Evolutionary conservation across 1,140 invertebrate genomes (phyloP), one percentile per base, ranked within the genome.

Genomic region (Nebria ingens): DNA sequence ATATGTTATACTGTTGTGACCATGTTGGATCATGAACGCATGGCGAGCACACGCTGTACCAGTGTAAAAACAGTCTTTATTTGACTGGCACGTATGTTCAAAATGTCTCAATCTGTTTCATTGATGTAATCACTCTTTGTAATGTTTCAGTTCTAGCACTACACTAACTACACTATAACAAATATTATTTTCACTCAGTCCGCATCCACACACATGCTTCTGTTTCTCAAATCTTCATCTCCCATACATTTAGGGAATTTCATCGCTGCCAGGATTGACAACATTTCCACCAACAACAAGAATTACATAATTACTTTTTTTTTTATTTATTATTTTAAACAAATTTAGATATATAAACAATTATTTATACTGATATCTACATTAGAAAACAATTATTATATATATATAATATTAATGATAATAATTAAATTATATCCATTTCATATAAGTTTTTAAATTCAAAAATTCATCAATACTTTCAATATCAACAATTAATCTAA

Each of bases 21-120:
- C 67, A 69, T 69, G 62, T 63, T 68, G 59, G 53, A 57, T 66
- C 59, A 68, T 52, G 58, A 68, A 67, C 61, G 66, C 67, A 69
- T 68, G 67, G 66, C 40, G 40, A 12, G 17, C 17, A 17, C 40
- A 45, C 40, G 17, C 9, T 12, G 40, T 45, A 45, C 6, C 9
- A 45, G 17, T 45, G 40, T 17, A 17, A 45, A 45, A 45, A 11
- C 40, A 17, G 3, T 45, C 15, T 17, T 11, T 12, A 45, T 45
- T 45, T 45, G 40, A 45, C 40, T 45, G 40, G 40, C 40, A 45
- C 17, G 40, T 17, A 45, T 17, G 6, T 45, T 45, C 4, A 45
- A 45, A 45, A 17, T 12, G 40, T 17, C 9, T 45, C 17, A 45
- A 17, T 17, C 9, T 11, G 40, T 45, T 17, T 45, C 40, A 4